Conservation (phyloP, 2,888 invertebrate genomes). For the Busseola fusca region DNA sequence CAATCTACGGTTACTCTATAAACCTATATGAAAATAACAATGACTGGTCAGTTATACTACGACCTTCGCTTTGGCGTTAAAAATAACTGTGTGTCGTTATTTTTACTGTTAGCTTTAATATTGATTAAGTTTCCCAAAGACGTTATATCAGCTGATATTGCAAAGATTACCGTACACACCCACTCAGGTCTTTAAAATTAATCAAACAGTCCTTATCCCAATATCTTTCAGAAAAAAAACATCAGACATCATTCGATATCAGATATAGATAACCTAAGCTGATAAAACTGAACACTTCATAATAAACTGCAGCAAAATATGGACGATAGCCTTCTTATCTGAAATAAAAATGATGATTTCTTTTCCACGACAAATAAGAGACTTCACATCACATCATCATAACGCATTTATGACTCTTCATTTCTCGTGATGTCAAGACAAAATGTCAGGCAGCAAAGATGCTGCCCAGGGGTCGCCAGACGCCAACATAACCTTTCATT, state of each 20-base stretch:
- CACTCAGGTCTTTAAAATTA: not conserved
- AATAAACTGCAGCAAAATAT: slow-evolving; percentile 11
- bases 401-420: not conserved
- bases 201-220: slow-evolving; percentile 7
- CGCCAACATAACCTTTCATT: not conserved
- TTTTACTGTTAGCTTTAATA: slow-evolving; percentile 7
- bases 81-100: slow-evolving; percentile 26
- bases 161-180: not conserved
- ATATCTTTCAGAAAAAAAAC: slow-evolving; percentile 21
- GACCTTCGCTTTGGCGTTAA: slow-evolving; percentile 10
- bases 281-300: slow-evolving; percentile 29
- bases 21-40: not conserved
- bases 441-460: not conserved
- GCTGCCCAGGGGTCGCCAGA: not conserved
- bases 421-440: not conserved
- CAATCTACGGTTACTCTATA: not conserved
- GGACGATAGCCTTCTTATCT: slow-evolving; percentile 7
- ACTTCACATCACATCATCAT: not conserved
- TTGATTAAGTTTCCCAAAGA: slow-evolving; percentile 1
- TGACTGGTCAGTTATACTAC: slow-evolving; percentile 2
- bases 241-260: slow-evolving; percentile 36
- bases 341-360: not conserved
- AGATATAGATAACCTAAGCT: slow-evolving; percentile 24
- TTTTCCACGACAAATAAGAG: not conserved
- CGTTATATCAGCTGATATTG: not conserved